Evolutionary conservation across 1,140 invertebrate genomes (phyloP).

Genomic region (Hycleus phaleratus): DNA sequence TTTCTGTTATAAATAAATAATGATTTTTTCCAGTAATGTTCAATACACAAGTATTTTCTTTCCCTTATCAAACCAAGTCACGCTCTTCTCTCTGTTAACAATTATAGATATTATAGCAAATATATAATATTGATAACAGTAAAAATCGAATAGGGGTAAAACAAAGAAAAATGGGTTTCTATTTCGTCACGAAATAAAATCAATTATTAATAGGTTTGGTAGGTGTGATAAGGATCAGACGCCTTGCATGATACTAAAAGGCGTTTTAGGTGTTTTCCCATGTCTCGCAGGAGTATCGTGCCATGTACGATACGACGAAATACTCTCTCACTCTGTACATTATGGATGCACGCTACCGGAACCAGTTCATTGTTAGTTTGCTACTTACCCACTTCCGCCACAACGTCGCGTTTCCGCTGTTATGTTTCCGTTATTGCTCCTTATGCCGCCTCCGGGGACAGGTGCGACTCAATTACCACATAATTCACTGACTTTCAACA

Average conservation of each 20-base stretch:
- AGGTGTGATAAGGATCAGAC: conserved; percentile 6
- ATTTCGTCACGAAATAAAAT: conserved; percentile 8
- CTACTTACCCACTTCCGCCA: conserved; percentile 33
- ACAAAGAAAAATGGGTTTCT: too few relatives aligned
- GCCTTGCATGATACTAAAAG: conserved; percentile 11
- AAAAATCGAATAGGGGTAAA: too few relatives aligned
- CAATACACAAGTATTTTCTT: too few relatives aligned
- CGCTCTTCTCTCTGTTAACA: too few relatives aligned
- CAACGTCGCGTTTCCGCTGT: conserved; percentile 27
- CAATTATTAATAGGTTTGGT: conserved; percentile 8
- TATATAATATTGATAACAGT: too few relatives aligned
- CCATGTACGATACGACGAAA: conserved; percentile 2
- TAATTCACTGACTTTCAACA: too few relatives aligned
- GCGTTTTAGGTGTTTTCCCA: conserved; percentile 13
- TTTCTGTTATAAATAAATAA: too few relatives aligned
- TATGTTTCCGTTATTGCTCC: conserved; percentile 24
- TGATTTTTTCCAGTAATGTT: too few relatives aligned
- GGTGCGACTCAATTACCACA: conserved; percentile 10
- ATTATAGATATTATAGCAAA: too few relatives aligned
- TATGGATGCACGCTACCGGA: conserved; percentile 32
- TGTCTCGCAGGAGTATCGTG: conserved; percentile 15
- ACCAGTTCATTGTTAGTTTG: conserved; percentile 27
- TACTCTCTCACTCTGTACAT: conserved; percentile 11
- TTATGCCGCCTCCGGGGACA: conserved; percentile 9
- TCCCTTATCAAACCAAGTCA: too few relatives aligned